Percentiles rank a stretch among this genome's conserved stretches.
Conservation (phyloP, 2,888 invertebrate genomes). For the Polydrusus pterygomalis region DNA sequence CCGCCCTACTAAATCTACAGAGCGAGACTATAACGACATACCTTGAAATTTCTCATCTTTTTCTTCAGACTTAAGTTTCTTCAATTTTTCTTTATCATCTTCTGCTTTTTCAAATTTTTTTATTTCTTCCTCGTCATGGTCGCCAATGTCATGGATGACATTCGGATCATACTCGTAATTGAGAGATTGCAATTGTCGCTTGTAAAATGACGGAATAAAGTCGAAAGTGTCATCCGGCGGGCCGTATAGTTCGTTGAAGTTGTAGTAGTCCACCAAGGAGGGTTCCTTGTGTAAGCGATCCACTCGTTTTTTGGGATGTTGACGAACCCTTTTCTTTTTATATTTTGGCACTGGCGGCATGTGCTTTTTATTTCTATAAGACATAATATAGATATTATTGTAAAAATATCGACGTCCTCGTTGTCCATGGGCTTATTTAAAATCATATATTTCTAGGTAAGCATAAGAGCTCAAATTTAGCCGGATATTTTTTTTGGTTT, state of each 20-base stretch:
- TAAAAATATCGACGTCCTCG: too few species aligned
- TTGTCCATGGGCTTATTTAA: too few species aligned
- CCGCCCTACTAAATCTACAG: too few species aligned
- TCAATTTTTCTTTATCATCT: neutral
- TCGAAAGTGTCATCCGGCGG: slow-evolving; percentile 38
- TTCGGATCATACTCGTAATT: slow-evolving; percentile 45
- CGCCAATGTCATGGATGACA: slow-evolving; percentile 41
- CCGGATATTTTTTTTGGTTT: too few species aligned
- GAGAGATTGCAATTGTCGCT: slow-evolving; percentile 54
- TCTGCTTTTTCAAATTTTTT: slow-evolving; percentile 7
- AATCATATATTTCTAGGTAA: too few species aligned
- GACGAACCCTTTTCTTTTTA: slow-evolving; percentile 36
- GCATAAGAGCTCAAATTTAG: too few species aligned
- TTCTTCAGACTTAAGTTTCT: neutral
- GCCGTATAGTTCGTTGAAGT: slow-evolving; percentile 31
- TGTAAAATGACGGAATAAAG: slow-evolving; percentile 50
- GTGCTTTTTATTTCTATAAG: slow-evolving; percentile 40
- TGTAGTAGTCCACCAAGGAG: slow-evolving; percentile 22
- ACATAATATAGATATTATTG: too few species aligned
- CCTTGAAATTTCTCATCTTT: neutral
- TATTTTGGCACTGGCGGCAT: slow-evolving; percentile 38
- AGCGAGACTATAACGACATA: neutral
- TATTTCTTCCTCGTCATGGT: slow-evolving; percentile 31
- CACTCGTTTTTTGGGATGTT: slow-evolving; percentile 35
- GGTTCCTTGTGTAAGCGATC: slow-evolving; percentile 17